Percentiles rank a stretch among this genome's conserved stretches.
These are phyloP conservation scores for Sminthurides bifidus DNA, from an alignment of 1,140 invertebrate genomes.

Conservation along the genomic window DNA sequence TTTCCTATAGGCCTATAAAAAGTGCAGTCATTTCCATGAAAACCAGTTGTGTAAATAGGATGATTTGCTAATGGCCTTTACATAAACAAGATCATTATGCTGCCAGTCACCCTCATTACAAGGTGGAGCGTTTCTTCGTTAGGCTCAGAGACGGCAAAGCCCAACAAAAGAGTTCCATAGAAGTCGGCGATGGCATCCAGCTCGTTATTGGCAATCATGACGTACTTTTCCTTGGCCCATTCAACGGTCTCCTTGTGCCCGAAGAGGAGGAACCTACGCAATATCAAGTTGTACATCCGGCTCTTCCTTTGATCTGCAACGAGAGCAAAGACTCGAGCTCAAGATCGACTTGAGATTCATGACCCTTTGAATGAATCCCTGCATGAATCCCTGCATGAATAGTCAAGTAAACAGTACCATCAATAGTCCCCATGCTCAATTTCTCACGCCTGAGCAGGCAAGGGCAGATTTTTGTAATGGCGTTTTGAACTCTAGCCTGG, in stretches of 20 bases:
- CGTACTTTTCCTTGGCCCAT: not conserved
- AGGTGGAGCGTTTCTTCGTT: not conserved
- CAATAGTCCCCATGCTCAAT: not conserved
- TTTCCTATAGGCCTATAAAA: conserved; percentile 1
- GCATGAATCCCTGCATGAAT: not conserved
- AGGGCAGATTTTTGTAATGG: not conserved
- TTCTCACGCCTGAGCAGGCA: not conserved
- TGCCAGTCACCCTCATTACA: not conserved
- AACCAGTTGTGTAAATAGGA: not conserved
- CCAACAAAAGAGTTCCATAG: not conserved
- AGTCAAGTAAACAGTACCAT: not conserved
- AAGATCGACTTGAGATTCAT: not conserved
- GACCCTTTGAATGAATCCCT: not conserved
- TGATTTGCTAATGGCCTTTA: too few relatives aligned
- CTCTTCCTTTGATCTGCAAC: not conserved
- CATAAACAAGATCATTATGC: too few relatives aligned
- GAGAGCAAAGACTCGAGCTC: not conserved
- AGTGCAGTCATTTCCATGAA: not conserved
- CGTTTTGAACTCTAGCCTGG: not conserved
- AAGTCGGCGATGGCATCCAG: not conserved
- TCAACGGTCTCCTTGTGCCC: not conserved
- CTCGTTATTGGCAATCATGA: not conserved
- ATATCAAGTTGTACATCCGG: not conserved
- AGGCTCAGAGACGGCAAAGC: not conserved
- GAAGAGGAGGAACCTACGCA: not conserved